Percentiles rank a stretch among this genome's conserved stretches.
phyloP scores from a whole-genome alignment of 2,888 invertebrate genomes.

The Patella pellucida region DNA sequence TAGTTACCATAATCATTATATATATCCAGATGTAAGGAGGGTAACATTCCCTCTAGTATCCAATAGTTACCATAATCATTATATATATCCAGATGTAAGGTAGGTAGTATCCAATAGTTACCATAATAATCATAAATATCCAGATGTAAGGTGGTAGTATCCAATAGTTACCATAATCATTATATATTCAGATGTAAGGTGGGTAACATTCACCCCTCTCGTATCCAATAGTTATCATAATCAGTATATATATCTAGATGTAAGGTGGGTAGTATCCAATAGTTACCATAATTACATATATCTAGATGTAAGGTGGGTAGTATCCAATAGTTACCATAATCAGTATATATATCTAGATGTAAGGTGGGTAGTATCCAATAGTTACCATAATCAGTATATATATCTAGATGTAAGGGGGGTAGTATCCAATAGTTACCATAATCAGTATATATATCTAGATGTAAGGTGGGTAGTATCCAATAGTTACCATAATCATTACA shows the following conservation, averaged over 20 bases:
- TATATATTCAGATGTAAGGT: neutral
- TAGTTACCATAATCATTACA: too few species aligned
- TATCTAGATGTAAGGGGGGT: neutral
- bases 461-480: too few species aligned
- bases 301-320: neutral
- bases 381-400: neutral
- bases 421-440: too few species aligned
- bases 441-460: too few species aligned
- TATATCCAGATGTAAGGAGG: too few species aligned
- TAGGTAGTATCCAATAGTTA: neutral
- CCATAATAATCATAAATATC: neutral
- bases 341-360: too few species aligned
- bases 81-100: neutral
- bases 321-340: neutral
- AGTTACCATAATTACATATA: neutral
- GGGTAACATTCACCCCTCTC: neutral
- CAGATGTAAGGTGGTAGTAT: neutral
- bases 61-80: slow-evolving; percentile 6
- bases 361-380: neutral
- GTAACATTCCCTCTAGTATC: neutral
- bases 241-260: too few species aligned
- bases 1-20: neutral
- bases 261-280: too few species aligned
- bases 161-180: slow-evolving; percentile 8
- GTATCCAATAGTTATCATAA: neutral